A percentile compares a stretch with the other conserved stretches of the same genome.
These are phyloP conservation scores for Pseudochromis fuscus DNA, from an alignment of 2,797 vertebrate species.

Conservation along the genomic window DNA sequence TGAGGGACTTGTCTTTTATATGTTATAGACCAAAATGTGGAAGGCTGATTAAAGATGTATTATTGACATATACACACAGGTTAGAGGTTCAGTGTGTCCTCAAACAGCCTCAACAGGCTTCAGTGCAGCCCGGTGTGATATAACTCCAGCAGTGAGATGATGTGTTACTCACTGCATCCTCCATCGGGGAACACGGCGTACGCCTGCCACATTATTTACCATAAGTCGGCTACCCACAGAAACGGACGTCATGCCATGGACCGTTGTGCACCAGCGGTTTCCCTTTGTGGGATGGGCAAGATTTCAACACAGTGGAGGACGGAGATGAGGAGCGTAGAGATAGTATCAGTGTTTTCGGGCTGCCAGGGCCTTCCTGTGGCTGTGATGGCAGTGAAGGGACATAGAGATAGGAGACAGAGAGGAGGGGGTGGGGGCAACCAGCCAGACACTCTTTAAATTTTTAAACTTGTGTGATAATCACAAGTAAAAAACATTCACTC, in stretches of 20 bases:
- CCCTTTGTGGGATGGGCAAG: constrained; percentile 83
- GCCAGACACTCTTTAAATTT: constrained; percentile 22
- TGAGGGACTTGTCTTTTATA: constrained; percentile 2
- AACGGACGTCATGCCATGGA: constrained; percentile 77
- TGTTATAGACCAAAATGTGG: too few relatives aligned
- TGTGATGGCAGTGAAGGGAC: constrained; percentile 77
- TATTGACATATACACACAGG: background rate
- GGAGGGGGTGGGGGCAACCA: constrained; percentile 37
- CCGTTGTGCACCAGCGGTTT: constrained; percentile 82
- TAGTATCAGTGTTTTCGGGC: constrained; percentile 81
- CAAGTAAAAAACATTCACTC: constrained; percentile 6
- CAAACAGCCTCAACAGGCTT: too few relatives aligned
- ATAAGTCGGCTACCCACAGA: constrained; percentile 78
- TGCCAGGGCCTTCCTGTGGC: constrained; percentile 87
- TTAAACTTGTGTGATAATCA: background rate
- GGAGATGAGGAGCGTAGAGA: constrained; percentile 81
- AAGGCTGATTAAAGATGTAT: too few relatives aligned
- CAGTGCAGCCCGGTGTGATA: too few relatives aligned
- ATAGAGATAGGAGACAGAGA: constrained; percentile 74
- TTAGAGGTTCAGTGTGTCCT: background rate
- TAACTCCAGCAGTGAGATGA: too few relatives aligned
- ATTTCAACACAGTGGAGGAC: constrained; percentile 86
- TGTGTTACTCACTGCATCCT: constrained; percentile 32
- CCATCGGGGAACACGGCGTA: constrained; percentile 38
- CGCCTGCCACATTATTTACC: constrained; percentile 65